Base-by-base conservation (phyloP, 1,140 invertebrate species). In the Drosophila tsacasi region DNA sequence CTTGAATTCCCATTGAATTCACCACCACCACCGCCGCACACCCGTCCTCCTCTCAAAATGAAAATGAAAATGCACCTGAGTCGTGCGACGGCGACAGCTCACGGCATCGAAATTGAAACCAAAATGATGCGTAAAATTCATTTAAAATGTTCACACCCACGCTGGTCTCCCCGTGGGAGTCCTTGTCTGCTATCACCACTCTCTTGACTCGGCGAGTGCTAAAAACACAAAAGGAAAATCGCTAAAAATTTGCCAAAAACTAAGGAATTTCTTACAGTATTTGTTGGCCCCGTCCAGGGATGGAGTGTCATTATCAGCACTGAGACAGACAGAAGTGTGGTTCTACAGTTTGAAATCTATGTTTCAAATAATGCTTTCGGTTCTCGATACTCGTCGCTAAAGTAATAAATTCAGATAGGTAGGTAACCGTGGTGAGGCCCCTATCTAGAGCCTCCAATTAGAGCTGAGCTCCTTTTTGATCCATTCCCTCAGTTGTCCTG, bases 61-160 rank as follows among this genome's bases (percentile, higher is more conserved):
- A 8, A 47, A 46, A 72, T 69, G 42, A 63, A 76, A 78, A 78
- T 78, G 57, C 74, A 77, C 50, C 75, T 46, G 57, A 52, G 23
- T 76, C 23, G 35, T 27, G 63, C 39, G 44, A 47, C 54, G 57
- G 47, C 63, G 78, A 65, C 62, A 67, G 69, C 62, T 65, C 54
- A 76, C 66, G 35, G 78, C 67, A 87, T 87, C 64, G 80, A 87
- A 83, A 85, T 85, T 85, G 82, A 85, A 87, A 87, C 83, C 71
- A 86, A 86, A 86, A 87, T 87, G 76, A 87, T 79, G 83, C 83
- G 83, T 79, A 87, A 87, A 86, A 86, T 86, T 87, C 71, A 86
- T 87, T 86, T 83, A 83, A 86, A 83, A 86, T 79, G 71, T 83
- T 86, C 46, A 40, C 67, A 81, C 79, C 73, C 60, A 58, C 50